A percentile compares a stretch with the other conserved stretches of the same genome.
phyloP scores from a whole-genome alignment of 2,888 invertebrate species.

The Branchipolynoe longqiensis region DNA sequence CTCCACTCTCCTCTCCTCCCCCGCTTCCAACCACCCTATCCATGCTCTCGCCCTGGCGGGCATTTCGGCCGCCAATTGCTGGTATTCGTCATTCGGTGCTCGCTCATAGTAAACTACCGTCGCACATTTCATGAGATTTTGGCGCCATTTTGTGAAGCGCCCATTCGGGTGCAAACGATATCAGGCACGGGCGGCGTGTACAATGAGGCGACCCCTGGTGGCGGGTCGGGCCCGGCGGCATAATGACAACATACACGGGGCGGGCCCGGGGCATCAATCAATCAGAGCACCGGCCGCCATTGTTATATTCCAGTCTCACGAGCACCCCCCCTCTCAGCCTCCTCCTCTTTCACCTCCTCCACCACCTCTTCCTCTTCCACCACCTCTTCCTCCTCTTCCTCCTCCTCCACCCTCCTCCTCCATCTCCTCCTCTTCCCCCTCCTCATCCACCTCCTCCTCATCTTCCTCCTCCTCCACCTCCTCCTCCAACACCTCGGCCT shows the following conservation, averaged over 20 bases:
- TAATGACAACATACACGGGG: conserved; percentile 52
- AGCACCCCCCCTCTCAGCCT: background rate
- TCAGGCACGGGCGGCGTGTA: conserved; percentile 5
- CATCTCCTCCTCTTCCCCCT: too few relatives aligned
- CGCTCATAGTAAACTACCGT: background rate
- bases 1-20: background rate
- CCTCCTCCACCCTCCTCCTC: too few relatives aligned
- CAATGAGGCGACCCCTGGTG: background rate
- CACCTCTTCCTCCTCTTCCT: too few relatives aligned
- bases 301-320: conserved; percentile 45
- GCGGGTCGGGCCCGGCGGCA: background rate
- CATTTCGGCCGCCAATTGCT: conserved; percentile 19
- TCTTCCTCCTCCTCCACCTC: too few relatives aligned
- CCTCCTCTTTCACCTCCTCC: background rate
- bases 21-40: background rate
- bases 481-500: too few relatives aligned
- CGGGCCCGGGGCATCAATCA: background rate
- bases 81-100: conserved; percentile 20
- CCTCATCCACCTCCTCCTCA: too few relatives aligned
- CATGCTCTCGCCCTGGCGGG: background rate
- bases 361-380: background rate
- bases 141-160: background rate
- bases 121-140: conserved; percentile 36
- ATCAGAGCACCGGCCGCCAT: conserved; percentile 25
- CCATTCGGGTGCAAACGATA: background rate